A percentile compares a stretch with the other conserved stretches of the same genome.
These are phyloP conservation scores for Platalea minor DNA, from an alignment of 2,797 vertebrate species.

Conservation along the genomic window DNA sequence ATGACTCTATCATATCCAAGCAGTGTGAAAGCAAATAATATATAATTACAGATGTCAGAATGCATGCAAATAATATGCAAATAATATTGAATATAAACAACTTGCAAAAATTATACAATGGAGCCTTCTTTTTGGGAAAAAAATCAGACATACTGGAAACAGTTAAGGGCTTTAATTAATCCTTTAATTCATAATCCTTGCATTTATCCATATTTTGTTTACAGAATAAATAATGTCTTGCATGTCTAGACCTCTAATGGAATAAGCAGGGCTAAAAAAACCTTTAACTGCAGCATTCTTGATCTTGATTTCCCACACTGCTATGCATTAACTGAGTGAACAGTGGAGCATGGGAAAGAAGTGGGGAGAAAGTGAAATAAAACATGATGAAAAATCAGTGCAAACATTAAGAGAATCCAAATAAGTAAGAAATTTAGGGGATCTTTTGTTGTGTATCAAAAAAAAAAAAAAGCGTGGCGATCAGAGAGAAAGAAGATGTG, in stretches of 20 bases:
- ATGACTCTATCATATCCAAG: neutral
- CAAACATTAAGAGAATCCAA: neutral
- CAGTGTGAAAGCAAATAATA: neutral
- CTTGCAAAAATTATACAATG: slow-evolving; percentile 15
- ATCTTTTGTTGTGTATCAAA: too few species aligned
- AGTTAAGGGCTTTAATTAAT: slow-evolving; percentile 64
- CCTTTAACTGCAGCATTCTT: neutral
- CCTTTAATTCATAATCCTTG: slow-evolving; percentile 44
- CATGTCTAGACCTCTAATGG: neutral
- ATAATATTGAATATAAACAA: slow-evolving; percentile 35
- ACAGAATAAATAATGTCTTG: slow-evolving; percentile 17
- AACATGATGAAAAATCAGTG: neutral
- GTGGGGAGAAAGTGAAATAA: neutral
- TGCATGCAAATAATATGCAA: slow-evolving; percentile 14
- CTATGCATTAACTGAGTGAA: neutral
- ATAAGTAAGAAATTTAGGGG: neutral
- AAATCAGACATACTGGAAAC: slow-evolving; percentile 9
- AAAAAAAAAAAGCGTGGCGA: too few species aligned
- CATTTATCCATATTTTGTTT: slow-evolving; percentile 54
- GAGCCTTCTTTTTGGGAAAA: neutral
- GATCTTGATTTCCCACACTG: neutral
- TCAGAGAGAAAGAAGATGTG: neutral
- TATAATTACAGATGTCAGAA: neutral
- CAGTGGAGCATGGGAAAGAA: neutral
- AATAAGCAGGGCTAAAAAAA: slow-evolving; percentile 7